phyloP scores from a whole-genome alignment of 2,888 invertebrate species.

The Drosophila kuntzei region DNA sequence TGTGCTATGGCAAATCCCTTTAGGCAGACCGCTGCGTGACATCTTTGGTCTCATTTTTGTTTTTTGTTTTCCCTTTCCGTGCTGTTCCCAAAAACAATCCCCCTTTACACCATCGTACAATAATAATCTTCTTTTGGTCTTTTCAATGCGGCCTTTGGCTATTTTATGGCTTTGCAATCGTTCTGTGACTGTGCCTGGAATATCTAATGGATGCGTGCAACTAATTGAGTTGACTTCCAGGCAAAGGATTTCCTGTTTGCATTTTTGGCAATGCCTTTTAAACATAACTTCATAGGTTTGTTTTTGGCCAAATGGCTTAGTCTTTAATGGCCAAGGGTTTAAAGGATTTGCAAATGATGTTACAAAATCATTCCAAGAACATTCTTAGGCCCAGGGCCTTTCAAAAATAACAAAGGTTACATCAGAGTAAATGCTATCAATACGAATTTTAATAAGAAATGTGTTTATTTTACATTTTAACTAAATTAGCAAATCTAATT shows the following conservation, averaged over 20 bases:
- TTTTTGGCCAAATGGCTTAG: constrained; percentile 38
- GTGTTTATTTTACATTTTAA: background rate
- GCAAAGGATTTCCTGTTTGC: constrained; percentile 57
- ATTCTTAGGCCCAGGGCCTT: background rate
- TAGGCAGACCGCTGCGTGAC: constrained; percentile 71
- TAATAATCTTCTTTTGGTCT: constrained; percentile 53
- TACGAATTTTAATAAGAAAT: background rate
- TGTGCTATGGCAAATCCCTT: constrained; percentile 64
- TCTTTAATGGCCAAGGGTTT: constrained; percentile 39
- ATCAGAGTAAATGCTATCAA: background rate
- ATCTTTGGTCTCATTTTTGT: constrained; percentile 67
- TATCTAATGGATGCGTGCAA: constrained; percentile 78
- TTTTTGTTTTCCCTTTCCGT: constrained; percentile 34
- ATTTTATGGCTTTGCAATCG: constrained; percentile 80
- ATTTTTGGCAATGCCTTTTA: constrained; percentile 49
- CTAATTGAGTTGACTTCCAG: constrained; percentile 72
- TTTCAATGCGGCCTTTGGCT: constrained; percentile 74
- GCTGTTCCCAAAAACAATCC: background rate
- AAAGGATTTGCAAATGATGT: constrained; percentile 15
- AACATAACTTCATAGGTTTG: constrained; percentile 39
- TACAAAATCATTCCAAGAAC: constrained; percentile 3
- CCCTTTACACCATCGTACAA: constrained; percentile 31
- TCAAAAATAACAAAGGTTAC: background rate
- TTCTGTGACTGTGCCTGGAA: constrained; percentile 74
- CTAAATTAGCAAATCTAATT: too few species aligned